A percentile compares a stretch with the other conserved stretches of the same genome.
Evolutionary conservation across 2,888 invertebrate species (phyloP).

Genomic region (Drosophila suboccidentalis): DNA sequence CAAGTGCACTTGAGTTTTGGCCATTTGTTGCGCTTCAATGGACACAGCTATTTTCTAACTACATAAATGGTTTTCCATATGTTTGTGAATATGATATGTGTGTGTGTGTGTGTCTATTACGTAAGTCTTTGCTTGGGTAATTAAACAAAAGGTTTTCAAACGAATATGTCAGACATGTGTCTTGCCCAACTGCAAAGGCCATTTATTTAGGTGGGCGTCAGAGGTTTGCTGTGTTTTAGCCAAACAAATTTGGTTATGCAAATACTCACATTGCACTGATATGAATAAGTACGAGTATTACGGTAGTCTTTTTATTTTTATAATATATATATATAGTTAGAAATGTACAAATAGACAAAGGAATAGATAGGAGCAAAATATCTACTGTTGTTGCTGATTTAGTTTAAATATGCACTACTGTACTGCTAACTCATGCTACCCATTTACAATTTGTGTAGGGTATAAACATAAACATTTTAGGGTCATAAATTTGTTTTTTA

Average conservation of each 20-base stretch:
- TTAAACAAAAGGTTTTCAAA: constrained; percentile 58
- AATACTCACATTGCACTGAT: constrained; percentile 26
- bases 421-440: neutral
- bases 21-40: constrained; percentile 37
- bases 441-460: neutral
- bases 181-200: constrained; percentile 25
- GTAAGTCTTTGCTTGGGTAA: constrained; percentile 54
- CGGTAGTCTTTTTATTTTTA: neutral
- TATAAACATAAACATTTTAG: neutral
- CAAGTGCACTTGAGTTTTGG: constrained; percentile 9
- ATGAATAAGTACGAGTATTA: constrained; percentile 11
- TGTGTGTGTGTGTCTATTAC: constrained; percentile 26
- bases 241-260: constrained; percentile 46
- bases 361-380: neutral
- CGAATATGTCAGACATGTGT: constrained; percentile 26
- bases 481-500: neutral
- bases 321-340: neutral
- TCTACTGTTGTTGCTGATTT: neutral
- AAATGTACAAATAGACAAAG: neutral
- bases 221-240: constrained; percentile 6
- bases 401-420: neutral
- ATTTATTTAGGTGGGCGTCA: constrained; percentile 36
- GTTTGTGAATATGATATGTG: neutral
- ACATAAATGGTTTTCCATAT: neutral
- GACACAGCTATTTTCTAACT: constrained; percentile 33